Conservation (phyloP, 1,140 invertebrate species). For the Nasonia longicornis region DNA sequence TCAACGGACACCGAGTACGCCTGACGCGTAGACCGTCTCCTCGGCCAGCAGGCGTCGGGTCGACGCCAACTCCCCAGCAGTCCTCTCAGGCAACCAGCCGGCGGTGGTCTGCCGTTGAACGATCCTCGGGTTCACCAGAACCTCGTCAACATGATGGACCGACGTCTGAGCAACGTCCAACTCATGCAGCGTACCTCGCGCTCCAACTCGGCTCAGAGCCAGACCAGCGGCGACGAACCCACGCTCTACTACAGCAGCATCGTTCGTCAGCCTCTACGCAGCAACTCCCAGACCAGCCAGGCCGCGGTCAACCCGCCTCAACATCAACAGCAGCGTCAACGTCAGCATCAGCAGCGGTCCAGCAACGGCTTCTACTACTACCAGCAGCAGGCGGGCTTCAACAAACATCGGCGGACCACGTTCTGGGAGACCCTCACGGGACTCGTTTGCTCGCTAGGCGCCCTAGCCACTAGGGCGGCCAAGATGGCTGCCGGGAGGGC, state of each 20-base stretch:
- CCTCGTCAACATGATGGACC: constrained; percentile 62
- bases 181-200: constrained; percentile 49
- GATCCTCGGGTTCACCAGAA: constrained; percentile 60
- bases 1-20: constrained; percentile 83
- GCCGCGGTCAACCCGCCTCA: not conserved
- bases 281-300: not conserved
- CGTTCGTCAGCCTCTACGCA: not conserved
- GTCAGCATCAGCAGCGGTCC: not conserved
- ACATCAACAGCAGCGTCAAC: not conserved
- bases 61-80: constrained; percentile 41
- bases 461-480: constrained; percentile 64
- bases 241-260: not conserved
- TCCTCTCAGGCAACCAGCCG: constrained; percentile 41
- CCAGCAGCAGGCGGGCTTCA: not conserved
- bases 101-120: constrained; percentile 36
- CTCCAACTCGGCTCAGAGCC: constrained; percentile 44
- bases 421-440: constrained; percentile 66
- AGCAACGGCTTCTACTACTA: too few relatives aligned
- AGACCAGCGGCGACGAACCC: not conserved
- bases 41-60: constrained; percentile 37
- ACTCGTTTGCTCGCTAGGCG: constrained; percentile 67
- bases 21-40: constrained; percentile 68
- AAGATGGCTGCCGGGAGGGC: constrained; percentile 62
- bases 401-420: constrained; percentile 54
- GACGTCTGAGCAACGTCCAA: constrained; percentile 62